Percentiles rank a stretch among this genome's conserved stretches.
Evolutionary conservation across 2,113 vertebrate species (phyloP).

Genomic region (Pavo muticus): DNA sequence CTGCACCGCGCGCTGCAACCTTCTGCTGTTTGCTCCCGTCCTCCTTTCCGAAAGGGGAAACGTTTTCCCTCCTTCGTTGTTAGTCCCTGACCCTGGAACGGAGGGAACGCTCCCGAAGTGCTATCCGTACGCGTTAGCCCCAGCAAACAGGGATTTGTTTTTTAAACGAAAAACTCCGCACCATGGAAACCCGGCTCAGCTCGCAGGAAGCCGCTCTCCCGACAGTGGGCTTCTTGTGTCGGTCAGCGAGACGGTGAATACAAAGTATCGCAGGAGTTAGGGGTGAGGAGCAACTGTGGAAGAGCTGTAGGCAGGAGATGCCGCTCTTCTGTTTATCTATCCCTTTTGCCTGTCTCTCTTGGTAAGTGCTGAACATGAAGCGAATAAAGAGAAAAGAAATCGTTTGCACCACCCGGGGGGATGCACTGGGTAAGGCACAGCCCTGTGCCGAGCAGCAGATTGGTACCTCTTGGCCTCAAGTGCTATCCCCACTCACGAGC

Average conservation of each 20-base stretch:
- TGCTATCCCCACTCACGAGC: neutral
- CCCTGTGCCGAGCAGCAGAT: neutral
- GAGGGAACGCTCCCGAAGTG: neutral
- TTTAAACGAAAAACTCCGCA: slow-evolving; percentile 37
- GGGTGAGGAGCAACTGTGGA: slow-evolving; percentile 19
- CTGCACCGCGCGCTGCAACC: neutral
- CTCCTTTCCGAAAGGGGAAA: neutral
- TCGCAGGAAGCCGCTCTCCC: slow-evolving; percentile 48
- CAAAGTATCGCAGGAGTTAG: slow-evolving; percentile 59
- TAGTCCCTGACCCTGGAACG: neutral
- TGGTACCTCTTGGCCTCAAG: neutral
- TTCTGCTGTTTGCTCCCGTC: neutral
- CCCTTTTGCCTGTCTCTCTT: neutral
- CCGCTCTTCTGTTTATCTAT: neutral
- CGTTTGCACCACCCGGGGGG: neutral
- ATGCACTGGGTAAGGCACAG: neutral
- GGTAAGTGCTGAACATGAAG: neutral
- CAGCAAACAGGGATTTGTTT: slow-evolving; percentile 24
- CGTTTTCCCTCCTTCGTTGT: neutral
- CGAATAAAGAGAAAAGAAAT: rapidly evolving
- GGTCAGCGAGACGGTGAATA: slow-evolving; percentile 68
- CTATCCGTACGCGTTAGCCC: neutral
- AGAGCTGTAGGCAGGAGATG: neutral
- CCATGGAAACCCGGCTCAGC: slow-evolving; percentile 71
- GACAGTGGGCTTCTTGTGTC: slow-evolving; percentile 72